These are phyloP conservation scores for Trichosurus vulpecula DNA, from an alignment of 2,797 vertebrate genomes.

Conservation along the genomic window DNA sequence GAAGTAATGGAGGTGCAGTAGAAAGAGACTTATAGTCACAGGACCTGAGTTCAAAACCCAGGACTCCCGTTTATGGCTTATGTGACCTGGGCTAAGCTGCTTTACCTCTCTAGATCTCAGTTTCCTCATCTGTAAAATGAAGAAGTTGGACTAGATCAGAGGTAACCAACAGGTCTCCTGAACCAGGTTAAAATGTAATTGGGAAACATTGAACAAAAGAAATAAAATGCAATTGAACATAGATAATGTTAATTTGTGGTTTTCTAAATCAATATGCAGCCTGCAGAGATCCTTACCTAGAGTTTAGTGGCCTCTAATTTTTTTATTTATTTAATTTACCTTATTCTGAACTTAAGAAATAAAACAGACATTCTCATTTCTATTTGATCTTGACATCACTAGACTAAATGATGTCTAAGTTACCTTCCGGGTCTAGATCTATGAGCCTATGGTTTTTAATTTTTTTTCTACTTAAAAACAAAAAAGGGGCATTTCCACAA, in stretches of 20 bases:
- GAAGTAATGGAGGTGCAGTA: background rate
- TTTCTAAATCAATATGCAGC: background rate
- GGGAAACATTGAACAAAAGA: background rate
- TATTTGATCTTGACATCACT: background rate
- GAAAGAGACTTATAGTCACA: background rate
- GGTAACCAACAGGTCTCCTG: background rate
- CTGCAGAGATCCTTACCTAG: background rate
- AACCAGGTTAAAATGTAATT: background rate
- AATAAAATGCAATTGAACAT: background rate
- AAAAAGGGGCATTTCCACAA: background rate
- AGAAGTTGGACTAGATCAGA: background rate
- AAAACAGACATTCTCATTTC: background rate
- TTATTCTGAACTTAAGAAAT: no score
- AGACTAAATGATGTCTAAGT: background rate
- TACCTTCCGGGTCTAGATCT: background rate
- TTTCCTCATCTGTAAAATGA: background rate
- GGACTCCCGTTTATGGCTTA: background rate
- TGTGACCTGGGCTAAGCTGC: background rate
- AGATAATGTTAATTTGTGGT: background rate
- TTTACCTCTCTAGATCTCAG: background rate
- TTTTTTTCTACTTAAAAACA: conserved; percentile 48
- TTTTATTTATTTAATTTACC: background rate
- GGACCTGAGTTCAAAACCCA: background rate
- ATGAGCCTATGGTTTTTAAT: background rate
- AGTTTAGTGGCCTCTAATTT: background rate